Base-by-base conservation (phyloP, 2,113 vertebrate genomes). In the Platichthys stellatus region DNA sequence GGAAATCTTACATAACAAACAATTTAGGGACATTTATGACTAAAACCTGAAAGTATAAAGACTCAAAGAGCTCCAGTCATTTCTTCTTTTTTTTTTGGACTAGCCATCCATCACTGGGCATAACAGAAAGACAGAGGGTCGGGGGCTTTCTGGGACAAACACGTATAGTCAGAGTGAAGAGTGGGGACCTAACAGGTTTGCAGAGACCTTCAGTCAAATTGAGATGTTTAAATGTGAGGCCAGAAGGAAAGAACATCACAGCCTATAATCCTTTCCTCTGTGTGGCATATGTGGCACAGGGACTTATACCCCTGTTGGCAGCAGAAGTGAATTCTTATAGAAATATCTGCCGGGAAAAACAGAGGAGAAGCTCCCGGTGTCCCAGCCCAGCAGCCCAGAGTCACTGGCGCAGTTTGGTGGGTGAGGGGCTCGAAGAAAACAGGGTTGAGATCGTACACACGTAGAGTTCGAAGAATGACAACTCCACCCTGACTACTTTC, bases 1-100 rank as follows among this genome's bases (percentile, higher is more conserved):
- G 66, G 67, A 87, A 80, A 76, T 49, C 60, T 69, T 77, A 61
- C 69, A 68, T 72, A 69, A 82, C 66, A 78, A 43, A 43, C 60
- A 51, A 23, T 73, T 78, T 26, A 1, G 26, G 62, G 76, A 57
- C 72, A 75, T 82, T 82, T 56, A 66, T 40, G 15, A 64, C 21
- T 64, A 51, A 63, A 75, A 20, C 28, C 14, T 72, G 2, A 2
- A 65, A 17, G 21, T 35, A 24, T 64, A 71, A 67, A 38, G 40
- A 17, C 66, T 60, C 45, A 49, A 58, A 71, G 64, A 35, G 20
- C 9, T 47, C 51, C 2, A 8, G 26, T 24, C 24, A 2, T 24
- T 24, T 24, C 2, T 2, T 24, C 24, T 24, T 24, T 24, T 24
- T 24, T 71, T 66, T 80, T 71, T 64, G 51, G n/a, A 72, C 21